Evolutionary conservation across 64 coral and sea anemone species (phyloP).

Genomic region (Dendrophyllia cribrosa): DNA sequence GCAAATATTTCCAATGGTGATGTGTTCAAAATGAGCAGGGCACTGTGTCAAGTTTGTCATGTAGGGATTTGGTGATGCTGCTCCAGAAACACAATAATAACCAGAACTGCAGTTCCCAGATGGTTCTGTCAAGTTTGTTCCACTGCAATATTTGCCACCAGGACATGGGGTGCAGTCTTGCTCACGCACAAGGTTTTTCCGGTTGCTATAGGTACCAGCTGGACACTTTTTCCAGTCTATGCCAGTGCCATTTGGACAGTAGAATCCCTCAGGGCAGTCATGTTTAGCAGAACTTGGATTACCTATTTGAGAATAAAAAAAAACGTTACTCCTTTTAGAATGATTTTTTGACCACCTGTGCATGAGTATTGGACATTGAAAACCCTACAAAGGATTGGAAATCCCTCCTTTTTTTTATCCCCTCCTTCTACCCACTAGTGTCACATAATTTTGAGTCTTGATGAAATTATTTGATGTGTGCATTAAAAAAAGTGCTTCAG

Average conservation of each 20-base stretch:
- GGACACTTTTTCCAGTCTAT: conserved; percentile 87
- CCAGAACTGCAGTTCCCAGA: conserved; percentile 82
- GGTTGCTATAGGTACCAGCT: conserved; percentile 85
- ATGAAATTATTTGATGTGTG: no score
- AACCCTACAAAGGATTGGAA: no score
- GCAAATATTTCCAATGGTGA: conserved; percentile 87
- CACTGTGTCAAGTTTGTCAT: conserved; percentile 97
- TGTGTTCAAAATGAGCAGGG: conserved; percentile 79
- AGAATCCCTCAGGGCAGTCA: conserved; percentile 86
- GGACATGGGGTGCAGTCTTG: conserved; percentile 91
- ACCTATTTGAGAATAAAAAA: conserved; percentile 23
- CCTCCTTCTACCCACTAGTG: no score
- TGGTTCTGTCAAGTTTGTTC: conserved; percentile 87
- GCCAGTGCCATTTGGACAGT: conserved; percentile 95
- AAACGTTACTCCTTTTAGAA: background rate
- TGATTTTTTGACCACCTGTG: background rate
- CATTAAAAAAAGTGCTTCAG: no score
- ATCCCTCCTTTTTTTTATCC: no score
- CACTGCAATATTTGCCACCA: conserved; percentile 87
- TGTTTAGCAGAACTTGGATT: conserved; percentile 51
- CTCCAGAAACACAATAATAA: conserved; percentile 91
- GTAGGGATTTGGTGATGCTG: conserved; percentile 75
- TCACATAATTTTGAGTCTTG: no score
- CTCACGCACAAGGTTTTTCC: conserved; percentile 68
- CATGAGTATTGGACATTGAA: no score